phyloP scores from a whole-genome alignment of 2,113 vertebrate genomes.

The Pyrgilauda ruficollis region DNA sequence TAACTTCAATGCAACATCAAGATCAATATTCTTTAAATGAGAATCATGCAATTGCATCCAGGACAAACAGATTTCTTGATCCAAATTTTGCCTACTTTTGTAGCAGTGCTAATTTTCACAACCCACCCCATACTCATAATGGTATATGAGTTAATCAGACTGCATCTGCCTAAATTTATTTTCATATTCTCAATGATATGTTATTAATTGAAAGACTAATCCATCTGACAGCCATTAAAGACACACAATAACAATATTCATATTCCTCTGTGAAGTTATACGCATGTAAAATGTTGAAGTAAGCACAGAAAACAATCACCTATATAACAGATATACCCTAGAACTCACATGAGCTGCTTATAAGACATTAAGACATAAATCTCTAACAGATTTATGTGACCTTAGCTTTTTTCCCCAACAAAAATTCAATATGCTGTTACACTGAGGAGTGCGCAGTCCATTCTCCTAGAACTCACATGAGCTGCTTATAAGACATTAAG shows the following conservation, averaged over 20 bases:
- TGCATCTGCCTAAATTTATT: slow-evolving; percentile 35
- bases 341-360: neutral
- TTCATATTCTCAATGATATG: slow-evolving; percentile 3
- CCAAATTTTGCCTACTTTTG: neutral
- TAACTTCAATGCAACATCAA: neutral
- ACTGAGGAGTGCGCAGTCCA: neutral
- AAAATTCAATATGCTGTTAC: neutral
- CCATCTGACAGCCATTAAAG: slow-evolving; percentile 40
- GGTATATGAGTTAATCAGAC: neutral
- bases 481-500: neutral
- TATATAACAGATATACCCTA: neutral
- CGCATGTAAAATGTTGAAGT: neutral
- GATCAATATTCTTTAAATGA: neutral
- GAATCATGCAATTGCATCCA: neutral
- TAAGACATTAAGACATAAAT: neutral
- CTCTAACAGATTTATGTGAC: neutral
- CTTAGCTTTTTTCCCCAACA: neutral
- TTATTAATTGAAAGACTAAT: slow-evolving; percentile 53
- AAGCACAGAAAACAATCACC: neutral
- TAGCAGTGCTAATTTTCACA: neutral
- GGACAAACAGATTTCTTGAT: neutral
- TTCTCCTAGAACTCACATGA: neutral
- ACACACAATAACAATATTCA: slow-evolving; percentile 12
- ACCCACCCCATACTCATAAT: neutral
- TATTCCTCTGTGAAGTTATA: slow-evolving; percentile 25